These are phyloP conservation scores for Molanna angustata DNA, from an alignment of 2,888 invertebrate species.

Conservation along the genomic window DNA sequence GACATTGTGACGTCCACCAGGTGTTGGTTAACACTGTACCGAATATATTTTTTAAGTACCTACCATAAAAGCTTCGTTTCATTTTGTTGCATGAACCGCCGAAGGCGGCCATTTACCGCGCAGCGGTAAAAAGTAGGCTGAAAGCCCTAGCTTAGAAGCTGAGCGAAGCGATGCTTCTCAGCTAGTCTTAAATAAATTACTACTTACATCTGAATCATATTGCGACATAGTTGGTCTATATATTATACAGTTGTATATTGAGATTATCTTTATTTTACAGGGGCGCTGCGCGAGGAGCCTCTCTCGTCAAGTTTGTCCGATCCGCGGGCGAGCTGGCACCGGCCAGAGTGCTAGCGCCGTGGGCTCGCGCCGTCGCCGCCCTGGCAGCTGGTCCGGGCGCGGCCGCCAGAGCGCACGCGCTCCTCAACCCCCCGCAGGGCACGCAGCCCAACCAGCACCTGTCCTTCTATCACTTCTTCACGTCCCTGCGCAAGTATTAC, in stretches of 20 bases:
- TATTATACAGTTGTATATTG: background rate
- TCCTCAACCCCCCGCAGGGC: slow-evolving; percentile 64
- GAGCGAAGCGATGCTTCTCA: too few species aligned
- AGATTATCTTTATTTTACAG: slow-evolving; percentile 35
- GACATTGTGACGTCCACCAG: too few species aligned
- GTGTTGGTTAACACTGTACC: too few species aligned
- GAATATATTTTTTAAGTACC: too few species aligned
- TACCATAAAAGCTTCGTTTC: too few species aligned
- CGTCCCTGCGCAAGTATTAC: slow-evolving; percentile 71
- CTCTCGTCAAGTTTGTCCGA: slow-evolving; percentile 87
- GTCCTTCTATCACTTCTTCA: slow-evolving; percentile 85
- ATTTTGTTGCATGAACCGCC: too few species aligned
- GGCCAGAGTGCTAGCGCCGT: slow-evolving; percentile 79
- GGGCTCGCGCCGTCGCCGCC: slow-evolving; percentile 81
- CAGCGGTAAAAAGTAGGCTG: too few species aligned
- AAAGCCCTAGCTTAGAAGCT: too few species aligned
- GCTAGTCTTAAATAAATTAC: too few species aligned
- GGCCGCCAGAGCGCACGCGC: slow-evolving; percentile 73
- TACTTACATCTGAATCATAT: too few species aligned
- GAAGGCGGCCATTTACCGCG: too few species aligned
- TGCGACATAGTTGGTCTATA: background rate
- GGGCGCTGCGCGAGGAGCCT: slow-evolving; percentile 65
- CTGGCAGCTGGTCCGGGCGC: slow-evolving; percentile 74
- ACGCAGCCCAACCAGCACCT: slow-evolving; percentile 61
- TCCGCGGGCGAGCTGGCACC: slow-evolving; percentile 84